These are phyloP conservation scores for Cisticola juncidis DNA, from an alignment of 2,113 vertebrate species.

Conservation along the genomic window DNA sequence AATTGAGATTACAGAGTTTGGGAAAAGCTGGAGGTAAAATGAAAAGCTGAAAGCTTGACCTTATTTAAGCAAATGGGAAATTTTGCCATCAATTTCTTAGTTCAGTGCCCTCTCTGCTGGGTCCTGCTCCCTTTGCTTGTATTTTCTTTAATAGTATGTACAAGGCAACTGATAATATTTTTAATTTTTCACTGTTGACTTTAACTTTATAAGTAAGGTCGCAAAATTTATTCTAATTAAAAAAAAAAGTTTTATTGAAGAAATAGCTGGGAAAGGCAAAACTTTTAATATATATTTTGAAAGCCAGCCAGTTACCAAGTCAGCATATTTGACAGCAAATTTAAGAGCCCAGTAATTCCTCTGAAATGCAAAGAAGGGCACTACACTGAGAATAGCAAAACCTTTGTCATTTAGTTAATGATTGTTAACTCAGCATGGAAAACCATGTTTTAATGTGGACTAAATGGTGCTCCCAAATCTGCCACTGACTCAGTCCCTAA, in stretches of 20 bases:
- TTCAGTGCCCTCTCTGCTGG: background rate
- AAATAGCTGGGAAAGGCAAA: background rate
- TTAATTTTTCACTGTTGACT: background rate
- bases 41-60: background rate
- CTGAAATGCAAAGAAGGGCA: conserved; percentile 40
- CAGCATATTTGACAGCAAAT: conserved; percentile 32
- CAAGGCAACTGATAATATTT: background rate
- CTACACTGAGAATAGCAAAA: conserved; percentile 17
- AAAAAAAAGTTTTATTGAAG: conserved; percentile 7
- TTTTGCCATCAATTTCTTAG: background rate
- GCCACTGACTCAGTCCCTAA: background rate
- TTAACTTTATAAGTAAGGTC: background rate
- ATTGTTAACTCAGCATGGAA: background rate
- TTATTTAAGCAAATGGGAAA: background rate
- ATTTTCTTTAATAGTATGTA: background rate
- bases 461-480: background rate
- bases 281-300: conserved; percentile 51
- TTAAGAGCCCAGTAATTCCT: conserved; percentile 25
- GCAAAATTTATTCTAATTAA: background rate
- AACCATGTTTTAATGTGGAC: background rate
- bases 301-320: conserved; percentile 41
- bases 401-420: conserved; percentile 36
- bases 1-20: background rate
- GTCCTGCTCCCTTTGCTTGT: background rate
- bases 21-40: background rate